Conservation (phyloP, 2,888 invertebrate genomes). For the Pegoplata infirma region DNA sequence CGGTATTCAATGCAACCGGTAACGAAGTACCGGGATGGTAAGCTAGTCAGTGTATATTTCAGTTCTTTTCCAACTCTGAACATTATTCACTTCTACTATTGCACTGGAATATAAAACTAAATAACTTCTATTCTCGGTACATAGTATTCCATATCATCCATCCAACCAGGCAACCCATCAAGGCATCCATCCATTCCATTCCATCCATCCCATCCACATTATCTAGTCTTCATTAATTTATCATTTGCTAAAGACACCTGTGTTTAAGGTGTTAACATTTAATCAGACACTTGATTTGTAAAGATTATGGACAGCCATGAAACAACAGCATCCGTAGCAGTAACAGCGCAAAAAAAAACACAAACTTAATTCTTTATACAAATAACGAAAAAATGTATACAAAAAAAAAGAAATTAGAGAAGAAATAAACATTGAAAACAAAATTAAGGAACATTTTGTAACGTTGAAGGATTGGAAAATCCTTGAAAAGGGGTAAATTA, state of each 20-base stretch:
- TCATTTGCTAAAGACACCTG: conserved; percentile 59
- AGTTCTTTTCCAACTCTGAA: background rate
- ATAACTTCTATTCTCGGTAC: background rate
- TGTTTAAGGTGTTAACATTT: conserved; percentile 58
- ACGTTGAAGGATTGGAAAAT: conserved; percentile 18
- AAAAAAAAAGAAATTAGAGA: background rate
- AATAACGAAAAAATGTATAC: background rate
- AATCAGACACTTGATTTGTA: conserved; percentile 61
- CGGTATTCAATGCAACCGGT: no score
- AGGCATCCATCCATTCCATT: background rate
- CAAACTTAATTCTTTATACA: background rate
- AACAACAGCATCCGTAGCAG: conserved; percentile 2
- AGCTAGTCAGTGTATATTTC: no score
- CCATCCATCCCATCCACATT: conserved; percentile 17
- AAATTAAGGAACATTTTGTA: conserved; percentile 18
- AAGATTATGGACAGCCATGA: conserved; percentile 56
- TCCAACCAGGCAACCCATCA: no score
- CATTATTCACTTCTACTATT: background rate
- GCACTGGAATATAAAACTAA: conserved; percentile 18
- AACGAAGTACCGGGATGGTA: no score
- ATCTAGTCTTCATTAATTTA: conserved; percentile 60
- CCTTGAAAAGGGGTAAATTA: conserved; percentile 10
- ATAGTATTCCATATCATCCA: background rate
- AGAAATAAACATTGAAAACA: background rate
- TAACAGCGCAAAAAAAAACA: background rate